Percentiles rank a stretch among this genome's conserved stretches.
These are phyloP conservation scores for Aporrectodea caliginosa DNA, from an alignment of 1,140 invertebrate genomes.

Conservation along the genomic window DNA sequence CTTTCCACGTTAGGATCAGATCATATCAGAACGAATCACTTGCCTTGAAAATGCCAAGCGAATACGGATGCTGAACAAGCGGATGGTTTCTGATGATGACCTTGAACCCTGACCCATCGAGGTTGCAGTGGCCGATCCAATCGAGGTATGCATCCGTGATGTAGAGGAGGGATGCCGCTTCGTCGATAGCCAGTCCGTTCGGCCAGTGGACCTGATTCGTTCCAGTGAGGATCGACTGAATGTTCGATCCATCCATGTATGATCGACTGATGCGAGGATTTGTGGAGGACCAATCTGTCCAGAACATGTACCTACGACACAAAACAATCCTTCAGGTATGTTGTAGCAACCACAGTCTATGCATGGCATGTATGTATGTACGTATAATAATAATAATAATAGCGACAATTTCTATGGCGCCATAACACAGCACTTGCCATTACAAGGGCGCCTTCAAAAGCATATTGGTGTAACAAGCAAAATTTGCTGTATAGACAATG, in stretches of 20 bases:
- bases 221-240: slow-evolving; percentile 35
- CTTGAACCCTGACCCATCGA: neutral
- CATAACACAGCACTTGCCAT: too few species aligned
- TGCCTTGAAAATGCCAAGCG: neutral
- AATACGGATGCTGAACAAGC: neutral
- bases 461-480: too few species aligned
- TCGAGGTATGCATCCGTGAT: neutral
- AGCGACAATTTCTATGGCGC: too few species aligned
- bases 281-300: slow-evolving; percentile 89
- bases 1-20: too few species aligned
- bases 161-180: slow-evolving; percentile 26
- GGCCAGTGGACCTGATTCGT: slow-evolving; percentile 37
- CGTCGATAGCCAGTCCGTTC: slow-evolving; percentile 45
- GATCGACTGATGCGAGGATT: slow-evolving; percentile 85
- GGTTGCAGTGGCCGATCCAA: neutral
- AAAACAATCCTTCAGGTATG: too few species aligned
- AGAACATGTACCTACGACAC: slow-evolving; percentile 58
- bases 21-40: neutral
- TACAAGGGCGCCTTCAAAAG: too few species aligned
- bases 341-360: too few species aligned
- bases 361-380: too few species aligned
- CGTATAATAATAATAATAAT: too few species aligned
- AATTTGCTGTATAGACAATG: too few species aligned
- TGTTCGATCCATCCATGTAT: slow-evolving; percentile 74
- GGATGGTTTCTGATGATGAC: neutral